These are phyloP conservation scores for Arctopsyche grandis DNA, from an alignment of 1,140 invertebrate species.

Conservation along the genomic window DNA sequence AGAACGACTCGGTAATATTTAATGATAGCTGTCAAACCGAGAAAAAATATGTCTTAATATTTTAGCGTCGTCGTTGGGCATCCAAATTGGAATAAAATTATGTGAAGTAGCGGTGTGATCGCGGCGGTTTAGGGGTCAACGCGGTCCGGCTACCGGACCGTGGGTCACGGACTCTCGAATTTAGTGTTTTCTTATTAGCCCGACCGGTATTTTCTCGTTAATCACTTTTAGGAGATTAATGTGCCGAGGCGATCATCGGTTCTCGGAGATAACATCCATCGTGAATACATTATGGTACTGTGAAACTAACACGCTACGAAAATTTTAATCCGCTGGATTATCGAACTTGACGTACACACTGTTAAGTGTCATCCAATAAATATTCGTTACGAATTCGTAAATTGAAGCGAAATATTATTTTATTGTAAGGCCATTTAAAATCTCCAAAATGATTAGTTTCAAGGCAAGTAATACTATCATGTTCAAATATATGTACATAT, in stretches of 20 bases:
- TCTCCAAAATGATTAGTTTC: too few species aligned
- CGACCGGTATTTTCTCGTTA: constrained; percentile 2
- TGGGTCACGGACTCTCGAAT: constrained; percentile 16
- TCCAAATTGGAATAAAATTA: constrained; percentile 16
- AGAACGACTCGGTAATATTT: constrained; percentile 12
- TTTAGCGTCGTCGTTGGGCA: neutral
- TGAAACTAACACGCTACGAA: neutral
- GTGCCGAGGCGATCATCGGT: neutral
- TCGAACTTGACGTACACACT: too few species aligned
- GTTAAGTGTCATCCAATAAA: too few species aligned
- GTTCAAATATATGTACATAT: too few species aligned
- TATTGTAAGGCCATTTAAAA: too few species aligned
- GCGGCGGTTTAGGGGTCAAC: neutral
- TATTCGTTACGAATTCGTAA: too few species aligned
- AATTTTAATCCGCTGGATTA: neutral
- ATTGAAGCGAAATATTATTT: too few species aligned
- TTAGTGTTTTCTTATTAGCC: neutral
- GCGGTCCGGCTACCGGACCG: constrained; percentile 4
- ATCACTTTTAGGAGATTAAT: constrained; percentile 22
- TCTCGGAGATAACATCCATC: neutral
- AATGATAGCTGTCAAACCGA: constrained; percentile 13
- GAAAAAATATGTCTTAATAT: constrained; percentile 29
- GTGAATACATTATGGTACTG: constrained; percentile 11
- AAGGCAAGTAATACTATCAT: too few species aligned
- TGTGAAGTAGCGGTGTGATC: neutral